phyloP scores from a whole-genome alignment of 2,113 vertebrate species.

The Larimichthys polyactis region DNA sequence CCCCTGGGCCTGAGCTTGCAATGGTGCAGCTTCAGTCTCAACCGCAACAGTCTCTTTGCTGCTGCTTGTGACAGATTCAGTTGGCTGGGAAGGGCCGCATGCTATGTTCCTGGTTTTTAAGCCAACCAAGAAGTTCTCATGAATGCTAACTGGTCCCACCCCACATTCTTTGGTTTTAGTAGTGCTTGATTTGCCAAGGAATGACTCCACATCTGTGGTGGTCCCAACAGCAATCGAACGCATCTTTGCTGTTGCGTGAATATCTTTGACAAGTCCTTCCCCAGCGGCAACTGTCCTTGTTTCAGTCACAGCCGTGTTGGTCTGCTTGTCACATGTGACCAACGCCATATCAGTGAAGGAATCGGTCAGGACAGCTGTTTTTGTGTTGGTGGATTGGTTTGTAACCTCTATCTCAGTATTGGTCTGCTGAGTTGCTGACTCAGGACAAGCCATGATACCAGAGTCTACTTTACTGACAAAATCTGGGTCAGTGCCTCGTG shows the following conservation, averaged over 20 bases:
- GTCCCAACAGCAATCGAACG: slow-evolving; percentile 93
- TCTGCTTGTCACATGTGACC: slow-evolving; percentile 87
- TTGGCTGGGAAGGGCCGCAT: slow-evolving; percentile 87
- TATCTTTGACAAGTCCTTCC: slow-evolving; percentile 93
- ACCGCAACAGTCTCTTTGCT: background rate
- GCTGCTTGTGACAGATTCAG: slow-evolving; percentile 56
- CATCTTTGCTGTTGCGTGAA: slow-evolving; percentile 77
- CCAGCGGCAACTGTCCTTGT: slow-evolving; percentile 88
- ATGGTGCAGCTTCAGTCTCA: background rate
- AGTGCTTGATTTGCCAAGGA: slow-evolving; percentile 76
- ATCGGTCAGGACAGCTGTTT: slow-evolving; percentile 72
- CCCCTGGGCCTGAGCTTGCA: slow-evolving; percentile 68
- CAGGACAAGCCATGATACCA: slow-evolving; percentile 85
- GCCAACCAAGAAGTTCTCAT: slow-evolving; percentile 94
- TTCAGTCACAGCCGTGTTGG: slow-evolving; percentile 84
- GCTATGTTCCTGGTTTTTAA: slow-evolving; percentile 94
- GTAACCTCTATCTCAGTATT: slow-evolving; percentile 79
- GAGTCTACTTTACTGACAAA: slow-evolving; percentile 78
- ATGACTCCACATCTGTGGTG: slow-evolving; percentile 72
- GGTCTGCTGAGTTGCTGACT: slow-evolving; percentile 82
- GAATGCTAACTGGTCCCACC: slow-evolving; percentile 87
- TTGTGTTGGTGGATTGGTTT: slow-evolving; percentile 87
- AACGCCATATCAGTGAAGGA: slow-evolving; percentile 84
- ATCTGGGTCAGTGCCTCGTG: slow-evolving; percentile 84
- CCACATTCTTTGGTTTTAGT: slow-evolving; percentile 93